Evolutionary conservation across 2,888 invertebrate species (phyloP), one percentile per base, ranked within the genome.

Genomic region (Psococerastis gibbosa): DNA sequence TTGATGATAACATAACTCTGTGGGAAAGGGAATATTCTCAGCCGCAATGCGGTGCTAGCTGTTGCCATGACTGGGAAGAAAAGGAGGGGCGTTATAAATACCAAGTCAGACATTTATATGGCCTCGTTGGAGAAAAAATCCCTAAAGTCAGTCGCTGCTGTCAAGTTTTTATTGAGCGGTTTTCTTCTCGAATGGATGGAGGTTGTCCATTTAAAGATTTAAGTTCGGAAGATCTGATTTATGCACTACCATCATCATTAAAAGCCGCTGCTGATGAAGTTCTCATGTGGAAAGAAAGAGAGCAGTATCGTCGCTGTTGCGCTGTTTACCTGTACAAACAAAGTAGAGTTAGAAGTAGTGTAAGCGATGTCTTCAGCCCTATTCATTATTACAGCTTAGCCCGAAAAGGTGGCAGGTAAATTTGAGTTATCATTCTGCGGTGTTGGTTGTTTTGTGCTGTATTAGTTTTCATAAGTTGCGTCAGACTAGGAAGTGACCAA

Each of bases 1-100:
- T 38, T 5, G 38, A 38, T 6, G 20, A 38, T 4, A 38, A 38
- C 18, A 16, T 38, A 15, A 5, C 5, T 5, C 20, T 38, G 17
- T 38, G 38, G 38, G 20, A 38, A 11, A 20, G 20, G 22, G 38
- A 38, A 20, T 38, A 38, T 20, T 18, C 18, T 9, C 17, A 20
- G n/a, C 38, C 38, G n/a, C 20, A 20, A 5, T 3, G 18, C 4
- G 22, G 18, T 17, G 5, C 18, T 20, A 5, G 22, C 5, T 38
- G 38, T 38, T 5, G 4, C 18, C 38, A 38, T 20, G 5, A 20
- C 22, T 38, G 38, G 38, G 38, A 38, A 11, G 38, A 38, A 17
- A 38, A 38, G 22, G 22, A 38, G 18, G 22, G n/a, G 16, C 17
- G 38, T 16, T 18, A 18, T 38, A 38, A 5, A 3, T 38, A 38